A percentile compares a stretch with the other conserved stretches of the same genome.
Conservation (phyloP, 1,140 invertebrate genomes). For the Diploscapter pachys region DNA sequence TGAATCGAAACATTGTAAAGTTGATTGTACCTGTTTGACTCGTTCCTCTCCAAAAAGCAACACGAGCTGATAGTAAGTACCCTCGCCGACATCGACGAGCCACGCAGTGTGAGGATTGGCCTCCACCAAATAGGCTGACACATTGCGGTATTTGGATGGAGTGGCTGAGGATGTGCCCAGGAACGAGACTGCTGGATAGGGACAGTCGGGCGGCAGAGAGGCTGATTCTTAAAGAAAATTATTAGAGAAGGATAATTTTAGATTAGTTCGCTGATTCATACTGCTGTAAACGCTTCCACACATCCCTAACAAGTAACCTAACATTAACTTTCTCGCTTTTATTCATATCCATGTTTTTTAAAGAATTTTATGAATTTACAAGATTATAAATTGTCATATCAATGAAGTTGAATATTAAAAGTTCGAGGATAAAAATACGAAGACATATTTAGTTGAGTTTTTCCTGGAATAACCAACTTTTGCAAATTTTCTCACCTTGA, state of each 20-base stretch:
- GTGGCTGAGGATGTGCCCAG: conserved; percentile 55
- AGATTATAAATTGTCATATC: too few species aligned
- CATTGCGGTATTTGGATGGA: conserved; percentile 56
- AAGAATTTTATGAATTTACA: too few species aligned
- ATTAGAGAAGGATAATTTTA: conserved; percentile 4
- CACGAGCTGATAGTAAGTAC: conserved; percentile 78
- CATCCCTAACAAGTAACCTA: not conserved
- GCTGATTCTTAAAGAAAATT: conserved; percentile 18
- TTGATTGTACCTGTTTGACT: conserved; percentile 28
- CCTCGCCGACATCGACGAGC: conserved; percentile 90
- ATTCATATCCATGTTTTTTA: too few species aligned
- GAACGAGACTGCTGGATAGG: conserved; percentile 46
- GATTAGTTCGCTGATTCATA: not conserved
- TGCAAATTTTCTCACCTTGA: not conserved
- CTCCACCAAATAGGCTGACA: conserved; percentile 45
- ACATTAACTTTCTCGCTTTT: not conserved
- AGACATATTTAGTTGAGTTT: too few species aligned
- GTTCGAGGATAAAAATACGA: too few species aligned
- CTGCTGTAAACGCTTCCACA: not conserved
- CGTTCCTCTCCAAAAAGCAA: conserved; percentile 72
- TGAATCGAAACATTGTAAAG: not conserved
- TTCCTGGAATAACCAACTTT: not conserved
- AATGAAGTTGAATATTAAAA: too few species aligned
- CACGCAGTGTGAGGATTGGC: conserved; percentile 61
- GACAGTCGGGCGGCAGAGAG: conserved; percentile 1